A percentile compares a stretch with the other conserved stretches of the same genome.
phyloP scores from a whole-genome alignment of 2,797 vertebrate species.

The Agapornis canus region DNA sequence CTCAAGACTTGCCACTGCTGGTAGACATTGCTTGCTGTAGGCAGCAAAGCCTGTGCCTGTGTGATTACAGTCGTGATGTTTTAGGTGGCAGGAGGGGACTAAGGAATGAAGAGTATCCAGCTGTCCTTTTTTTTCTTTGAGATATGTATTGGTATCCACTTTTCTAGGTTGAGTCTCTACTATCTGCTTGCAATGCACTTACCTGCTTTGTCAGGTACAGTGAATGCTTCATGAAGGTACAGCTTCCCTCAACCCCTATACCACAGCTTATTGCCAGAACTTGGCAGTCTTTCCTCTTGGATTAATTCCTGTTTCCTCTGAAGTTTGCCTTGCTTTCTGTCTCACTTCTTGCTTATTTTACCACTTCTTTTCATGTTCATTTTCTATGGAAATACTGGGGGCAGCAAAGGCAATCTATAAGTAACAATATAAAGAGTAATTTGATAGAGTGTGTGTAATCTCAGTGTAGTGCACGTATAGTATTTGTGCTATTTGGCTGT shows the following conservation, averaged over 20 bases:
- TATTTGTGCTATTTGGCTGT: not conserved
- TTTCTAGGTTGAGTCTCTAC: not conserved
- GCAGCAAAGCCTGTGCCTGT: not conserved
- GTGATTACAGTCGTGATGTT: not conserved
- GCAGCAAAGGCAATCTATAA: not conserved
- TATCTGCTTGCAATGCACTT: not conserved
- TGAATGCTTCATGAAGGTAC: not conserved
- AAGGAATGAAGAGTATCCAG: not conserved
- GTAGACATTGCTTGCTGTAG: fast-evolving
- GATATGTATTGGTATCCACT: not conserved
- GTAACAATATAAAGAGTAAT: not conserved
- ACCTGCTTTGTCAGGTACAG: not conserved
- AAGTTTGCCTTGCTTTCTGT: not conserved
- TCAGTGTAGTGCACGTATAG: not conserved
- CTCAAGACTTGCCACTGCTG: fast-evolving
- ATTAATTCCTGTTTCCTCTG: not conserved
- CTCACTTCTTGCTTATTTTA: not conserved
- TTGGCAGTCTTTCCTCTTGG: not conserved
- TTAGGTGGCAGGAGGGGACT: not conserved
- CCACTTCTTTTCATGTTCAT: not conserved
- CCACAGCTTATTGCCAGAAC: not conserved
- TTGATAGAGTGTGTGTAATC: not conserved
- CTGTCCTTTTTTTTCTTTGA: not conserved
- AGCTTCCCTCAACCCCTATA: not conserved
- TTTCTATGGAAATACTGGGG: not conserved